phyloP scores from a whole-genome alignment of 2,113 vertebrate genomes.

The Chaenogobius annularis region DNA sequence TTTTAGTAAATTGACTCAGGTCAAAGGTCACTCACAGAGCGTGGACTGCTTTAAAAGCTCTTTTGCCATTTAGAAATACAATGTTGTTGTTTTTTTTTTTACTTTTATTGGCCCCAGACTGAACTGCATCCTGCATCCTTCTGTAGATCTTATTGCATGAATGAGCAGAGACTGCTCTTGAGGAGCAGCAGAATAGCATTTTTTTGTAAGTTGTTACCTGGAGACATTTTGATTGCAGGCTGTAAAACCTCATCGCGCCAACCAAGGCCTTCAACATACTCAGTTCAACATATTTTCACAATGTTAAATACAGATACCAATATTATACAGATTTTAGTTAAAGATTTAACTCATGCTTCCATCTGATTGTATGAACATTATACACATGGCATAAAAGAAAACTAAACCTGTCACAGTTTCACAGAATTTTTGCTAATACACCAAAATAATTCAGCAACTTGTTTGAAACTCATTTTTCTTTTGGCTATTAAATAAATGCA shows the following conservation, averaged over 20 bases:
- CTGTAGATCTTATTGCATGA: constrained; percentile 73
- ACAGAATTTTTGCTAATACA: constrained; percentile 51
- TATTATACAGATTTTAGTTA: constrained; percentile 64
- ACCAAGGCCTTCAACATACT: constrained; percentile 65
- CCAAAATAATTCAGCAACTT: constrained; percentile 32
- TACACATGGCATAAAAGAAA: constrained; percentile 53
- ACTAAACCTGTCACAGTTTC: constrained; percentile 32
- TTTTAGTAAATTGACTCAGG: constrained; percentile 23
- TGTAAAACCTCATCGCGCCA: constrained; percentile 65
- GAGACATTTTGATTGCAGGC: constrained; percentile 65
- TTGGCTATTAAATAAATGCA: constrained; percentile 44
- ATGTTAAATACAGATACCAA: constrained; percentile 45
- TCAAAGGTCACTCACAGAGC: constrained; percentile 16
- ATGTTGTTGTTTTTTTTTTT: constrained; percentile 47
- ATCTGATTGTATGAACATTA: constrained; percentile 59
- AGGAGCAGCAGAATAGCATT: constrained; percentile 54
- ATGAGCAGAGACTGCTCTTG: constrained; percentile 43
- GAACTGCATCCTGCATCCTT: constrained; percentile 69
- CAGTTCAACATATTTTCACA: constrained; percentile 58
- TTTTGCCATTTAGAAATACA: constrained; percentile 61
- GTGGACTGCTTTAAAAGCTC: constrained; percentile 49
- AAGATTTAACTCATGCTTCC: constrained; percentile 47
- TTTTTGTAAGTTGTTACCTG: constrained; percentile 63
- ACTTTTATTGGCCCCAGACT: constrained; percentile 42
- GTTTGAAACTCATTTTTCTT: constrained; percentile 29